Percentiles rank a stretch among this genome's conserved stretches.
Conservation (phyloP, 2,888 invertebrate species). For the Synergus itoensis region DNA sequence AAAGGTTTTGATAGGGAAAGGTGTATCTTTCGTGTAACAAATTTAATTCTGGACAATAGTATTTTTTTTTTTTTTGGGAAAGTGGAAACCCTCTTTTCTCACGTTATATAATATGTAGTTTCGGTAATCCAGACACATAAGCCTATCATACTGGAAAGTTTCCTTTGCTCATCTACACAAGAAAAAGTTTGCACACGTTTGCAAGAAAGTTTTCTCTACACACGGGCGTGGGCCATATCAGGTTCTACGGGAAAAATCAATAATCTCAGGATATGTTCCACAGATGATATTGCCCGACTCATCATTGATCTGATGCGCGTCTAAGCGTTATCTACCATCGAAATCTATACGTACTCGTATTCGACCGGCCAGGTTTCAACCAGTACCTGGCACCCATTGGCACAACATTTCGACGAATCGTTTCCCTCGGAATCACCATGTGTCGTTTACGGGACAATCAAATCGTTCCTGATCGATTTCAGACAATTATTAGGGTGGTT, state of each 20-base stretch:
- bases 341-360: conserved; percentile 16
- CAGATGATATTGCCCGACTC: conserved; percentile 36
- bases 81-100: background rate
- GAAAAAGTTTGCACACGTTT: conserved; percentile 2
- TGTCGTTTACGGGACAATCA: conserved; percentile 3
- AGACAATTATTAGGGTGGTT: conserved; percentile 11
- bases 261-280: conserved; percentile 39
- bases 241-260: conserved; percentile 28
- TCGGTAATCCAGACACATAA: background rate
- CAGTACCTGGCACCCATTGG: conserved; percentile 37
- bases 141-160: background rate
- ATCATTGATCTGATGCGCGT: conserved; percentile 39
- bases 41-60: background rate
- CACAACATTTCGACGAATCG: conserved; percentile 34
- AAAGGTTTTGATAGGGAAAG: background rate
- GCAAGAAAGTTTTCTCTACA: conserved; percentile 10
- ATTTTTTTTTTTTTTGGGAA: background rate
- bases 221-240: conserved; percentile 14
- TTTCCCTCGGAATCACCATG: conserved; percentile 20
- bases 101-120: background rate
- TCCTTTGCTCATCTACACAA: background rate
- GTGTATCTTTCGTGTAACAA: background rate
- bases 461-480: conserved; percentile 19
- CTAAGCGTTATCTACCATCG: conserved; percentile 15
- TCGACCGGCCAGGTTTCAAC: conserved; percentile 14